These are phyloP conservation scores for Coryphaenoides rupestris DNA, from an alignment of 2,113 vertebrate genomes.

Conservation along the genomic window DNA sequence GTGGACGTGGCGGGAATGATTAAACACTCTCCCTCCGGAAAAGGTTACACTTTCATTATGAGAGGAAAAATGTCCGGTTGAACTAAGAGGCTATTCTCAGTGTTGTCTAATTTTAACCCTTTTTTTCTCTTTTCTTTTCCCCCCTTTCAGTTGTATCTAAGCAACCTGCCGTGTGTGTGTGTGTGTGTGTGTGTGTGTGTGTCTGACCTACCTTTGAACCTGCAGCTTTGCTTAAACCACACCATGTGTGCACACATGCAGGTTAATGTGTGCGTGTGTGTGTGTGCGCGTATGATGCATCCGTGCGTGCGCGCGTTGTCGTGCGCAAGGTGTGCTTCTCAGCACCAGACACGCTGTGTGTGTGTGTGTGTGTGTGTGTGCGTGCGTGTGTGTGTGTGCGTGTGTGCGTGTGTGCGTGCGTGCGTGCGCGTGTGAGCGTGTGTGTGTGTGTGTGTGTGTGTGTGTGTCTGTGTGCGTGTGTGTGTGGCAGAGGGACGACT, in stretches of 20 bases:
- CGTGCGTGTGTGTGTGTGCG: background rate
- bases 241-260: too few species aligned
- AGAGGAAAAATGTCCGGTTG: slow-evolving; percentile 10
- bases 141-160: slow-evolving; percentile 28
- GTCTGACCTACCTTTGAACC: too few species aligned
- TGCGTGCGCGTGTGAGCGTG: background rate
- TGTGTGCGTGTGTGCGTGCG: too few species aligned
- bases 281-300: too few species aligned
- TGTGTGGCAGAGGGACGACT: background rate
- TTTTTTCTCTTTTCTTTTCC: background rate
- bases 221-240: too few species aligned
- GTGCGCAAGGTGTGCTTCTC: too few species aligned
- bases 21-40: slow-evolving; percentile 8
- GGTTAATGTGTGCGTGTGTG: too few species aligned
- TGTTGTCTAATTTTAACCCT: slow-evolving; percentile 36
- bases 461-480: too few species aligned
- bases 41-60: slow-evolving; percentile 38
- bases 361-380: too few species aligned
- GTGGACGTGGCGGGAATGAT: slow-evolving; percentile 23
- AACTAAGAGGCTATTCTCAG: slow-evolving; percentile 28
- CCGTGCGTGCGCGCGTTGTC: too few species aligned
- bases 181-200: slow-evolving; percentile 25
- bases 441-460: slow-evolving; percentile 8
- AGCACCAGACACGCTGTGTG: too few species aligned
- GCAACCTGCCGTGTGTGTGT: slow-evolving; percentile 30